Base-by-base conservation (phyloP, 1,140 invertebrate species). In the Prorops nasuta region DNA sequence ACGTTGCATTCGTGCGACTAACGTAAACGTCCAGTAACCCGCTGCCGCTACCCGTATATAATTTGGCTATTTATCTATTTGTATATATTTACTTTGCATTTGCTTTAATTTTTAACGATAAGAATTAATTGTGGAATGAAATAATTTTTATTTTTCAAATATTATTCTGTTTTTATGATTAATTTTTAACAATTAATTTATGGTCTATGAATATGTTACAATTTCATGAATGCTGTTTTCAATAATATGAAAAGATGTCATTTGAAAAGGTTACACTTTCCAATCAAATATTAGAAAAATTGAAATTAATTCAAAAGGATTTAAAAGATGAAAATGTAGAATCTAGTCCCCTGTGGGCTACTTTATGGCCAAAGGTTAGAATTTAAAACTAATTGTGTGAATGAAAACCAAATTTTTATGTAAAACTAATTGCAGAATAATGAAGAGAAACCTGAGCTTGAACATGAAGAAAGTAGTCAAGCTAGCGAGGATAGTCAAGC, bases 351-450 rank as follows among this genome's bases (percentile, higher is more conserved):
- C 3, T 18, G 3, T 60, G 58, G 58, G 17, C 21, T 15, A 1
- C 43, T 34, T 3, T 60, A 36, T 19, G 8, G 12, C 17, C 9
- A 28, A 42, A 60, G 53, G 58, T 60, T 56, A 28, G 57, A 42
- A 40, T 39, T 18, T 31, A 15, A 14, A 10, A 36, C 4, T 4
- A 36, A 10, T 36, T 4, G 4, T 36, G 15, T 36, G 15, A 4
- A 4, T 36, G 4, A 36, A 10, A 36, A 10, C 4, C 8, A 44
- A 4, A 10, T 2, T 21, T 15, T 28, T 20, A 44, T 44, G 19
- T 20, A 15, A 44, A 10, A 28, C 7, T 7, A 3, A 43, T 44
- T 35, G 1, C 16, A 37, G 21, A 32, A 56, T 44, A 40, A 52
- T 10, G 9, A 41, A 40, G 28, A 40, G 39, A 14, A 44, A 43